Base-by-base conservation (phyloP, 2,113 vertebrate species). In the Neotoma lepida region DNA sequence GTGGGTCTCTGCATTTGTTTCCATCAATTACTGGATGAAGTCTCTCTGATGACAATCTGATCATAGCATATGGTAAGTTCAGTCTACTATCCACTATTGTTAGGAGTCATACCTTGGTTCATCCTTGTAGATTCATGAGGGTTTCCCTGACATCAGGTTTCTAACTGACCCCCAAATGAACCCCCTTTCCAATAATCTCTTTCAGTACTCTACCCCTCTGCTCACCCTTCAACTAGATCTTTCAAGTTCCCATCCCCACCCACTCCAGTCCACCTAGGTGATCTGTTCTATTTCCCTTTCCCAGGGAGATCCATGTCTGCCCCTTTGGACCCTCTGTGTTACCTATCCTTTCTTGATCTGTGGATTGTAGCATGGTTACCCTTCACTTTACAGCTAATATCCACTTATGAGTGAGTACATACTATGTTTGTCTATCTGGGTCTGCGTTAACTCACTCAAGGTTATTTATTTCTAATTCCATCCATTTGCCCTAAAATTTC, bases 191-290 rank as follows among this genome's bases (percentile, higher is more conserved):
- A 71, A 8, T 70, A 5, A 70, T n/a, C 64, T 15, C 17, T 70
- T 18, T n/a, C 68, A 70, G 17, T 71, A n/a, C 17, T 39, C 3
- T 4, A 1, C 8, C 3, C 35, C 0, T 20, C 8, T 3, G 8
- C 18, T 18, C 35, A 39, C 9, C 18, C 18, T 6, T 14, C 35
- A n/a, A n/a, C n/a, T 71, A 8, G 8, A 39, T 39, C 68, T 17
- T n/a, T 71, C 68, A 71, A 22, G 35, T 71, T 63, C 61, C 61
- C 61, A 63, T 28, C 18, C 1, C 0, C 4, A 39, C 17, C 8
- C 9, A 20, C n/a, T 3, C 18, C 18, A 18, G 7, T 71, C 15
- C 20, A 39, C 68, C 68, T n/a, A 39, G 28, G 30, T 33, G 30
- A 39, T 71, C 18, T 22, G 13, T 33, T 71, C 8, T 71, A 71